Percentiles rank a stretch among this genome's conserved stretches.
These are phyloP conservation scores for Apotomis turbidana DNA, from an alignment of 2,888 invertebrate genomes.

Conservation along the genomic window DNA sequence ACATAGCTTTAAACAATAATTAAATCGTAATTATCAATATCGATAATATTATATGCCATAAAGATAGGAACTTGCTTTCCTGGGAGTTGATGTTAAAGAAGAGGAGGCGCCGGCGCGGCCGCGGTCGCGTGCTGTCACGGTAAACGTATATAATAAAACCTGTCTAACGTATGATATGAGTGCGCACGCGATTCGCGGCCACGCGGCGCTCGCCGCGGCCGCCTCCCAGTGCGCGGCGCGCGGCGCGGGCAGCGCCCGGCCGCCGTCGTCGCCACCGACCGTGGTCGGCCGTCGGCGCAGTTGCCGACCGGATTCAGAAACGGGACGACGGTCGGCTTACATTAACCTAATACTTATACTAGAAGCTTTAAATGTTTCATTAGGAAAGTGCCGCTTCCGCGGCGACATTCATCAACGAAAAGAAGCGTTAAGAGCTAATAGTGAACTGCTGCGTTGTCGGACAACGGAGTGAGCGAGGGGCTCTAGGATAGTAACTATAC, in stretches of 20 bases:
- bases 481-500: slow-evolving; percentile 83
- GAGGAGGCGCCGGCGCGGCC: slow-evolving; percentile 74
- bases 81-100: slow-evolving; percentile 81
- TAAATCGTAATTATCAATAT: slow-evolving; percentile 85
- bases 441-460: slow-evolving; percentile 84
- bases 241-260: slow-evolving; percentile 64
- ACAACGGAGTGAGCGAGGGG: slow-evolving; percentile 82
- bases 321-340: slow-evolving; percentile 67
- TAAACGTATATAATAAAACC: slow-evolving; percentile 83
- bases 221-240: slow-evolving; percentile 81
- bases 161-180: slow-evolving; percentile 84
- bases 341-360: slow-evolving; percentile 80
- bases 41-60: slow-evolving; percentile 85
- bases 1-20: slow-evolving; percentile 85
- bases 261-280: slow-evolving; percentile 43
- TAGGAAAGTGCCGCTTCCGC: slow-evolving; percentile 76
- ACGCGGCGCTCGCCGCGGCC: slow-evolving; percentile 73
- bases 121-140: slow-evolving; percentile 74
- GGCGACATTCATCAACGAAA: slow-evolving; percentile 79
- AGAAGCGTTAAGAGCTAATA: slow-evolving; percentile 84
- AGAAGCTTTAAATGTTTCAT: slow-evolving; percentile 83
- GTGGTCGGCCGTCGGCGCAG: slow-evolving; percentile 46
- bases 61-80: slow-evolving; percentile 85
- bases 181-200: slow-evolving; percentile 70
- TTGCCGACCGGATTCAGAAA: slow-evolving; percentile 52